Conservation (phyloP, 2,888 invertebrate species). For the Trissolcus brochymenae region DNA sequence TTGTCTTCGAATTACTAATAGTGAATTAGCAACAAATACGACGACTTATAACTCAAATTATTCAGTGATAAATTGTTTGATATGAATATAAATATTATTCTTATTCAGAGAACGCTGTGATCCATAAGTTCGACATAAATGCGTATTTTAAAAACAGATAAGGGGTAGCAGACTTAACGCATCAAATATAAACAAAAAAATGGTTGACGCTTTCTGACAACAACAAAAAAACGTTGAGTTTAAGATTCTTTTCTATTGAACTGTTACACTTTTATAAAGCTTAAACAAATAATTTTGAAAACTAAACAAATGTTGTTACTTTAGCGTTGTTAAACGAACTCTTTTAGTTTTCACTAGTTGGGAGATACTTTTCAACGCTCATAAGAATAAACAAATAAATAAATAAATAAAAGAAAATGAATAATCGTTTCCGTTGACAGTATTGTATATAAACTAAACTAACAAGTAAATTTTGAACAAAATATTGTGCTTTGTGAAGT, state of each 20-base stretch:
- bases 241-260: slow-evolving; percentile 3
- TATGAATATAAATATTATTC: slow-evolving; percentile 50
- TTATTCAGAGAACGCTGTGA: slow-evolving; percentile 54
- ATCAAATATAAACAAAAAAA: slow-evolving; percentile 24
- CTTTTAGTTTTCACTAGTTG: too few species aligned
- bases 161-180: slow-evolving; percentile 30
- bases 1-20: slow-evolving; percentile 50
- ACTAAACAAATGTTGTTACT: too few species aligned
- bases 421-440: too few species aligned
- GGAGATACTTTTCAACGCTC: slow-evolving; percentile 18
- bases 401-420: too few species aligned
- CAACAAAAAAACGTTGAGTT: slow-evolving; percentile 2
- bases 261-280: slow-evolving; percentile 6
- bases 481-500: background rate
- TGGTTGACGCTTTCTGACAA: slow-evolving; percentile 20
- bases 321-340: too few species aligned
- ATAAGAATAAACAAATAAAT: background rate
- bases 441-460: background rate
- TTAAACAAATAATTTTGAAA: background rate
- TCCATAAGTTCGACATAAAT: slow-evolving; percentile 51
- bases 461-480: background rate
- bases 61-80: slow-evolving; percentile 46
- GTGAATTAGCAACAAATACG: slow-evolving; percentile 41
- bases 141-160: slow-evolving; percentile 28
- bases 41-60: slow-evolving; percentile 46